phyloP scores from a whole-genome alignment of 1,140 invertebrate species.

The Brachystomella parvula region DNA sequence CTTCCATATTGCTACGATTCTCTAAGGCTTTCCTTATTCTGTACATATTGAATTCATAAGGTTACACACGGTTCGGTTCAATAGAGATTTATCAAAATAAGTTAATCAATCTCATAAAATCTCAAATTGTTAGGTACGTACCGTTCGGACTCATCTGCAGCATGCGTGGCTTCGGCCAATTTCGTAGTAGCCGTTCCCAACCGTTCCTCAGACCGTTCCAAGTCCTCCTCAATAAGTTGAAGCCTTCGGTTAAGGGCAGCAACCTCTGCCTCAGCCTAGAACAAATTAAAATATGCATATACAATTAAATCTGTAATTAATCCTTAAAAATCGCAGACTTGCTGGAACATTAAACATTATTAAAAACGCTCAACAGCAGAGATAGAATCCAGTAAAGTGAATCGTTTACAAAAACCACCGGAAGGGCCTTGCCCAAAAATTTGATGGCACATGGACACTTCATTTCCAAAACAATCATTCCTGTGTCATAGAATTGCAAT shows the following conservation, averaged over 20 bases:
- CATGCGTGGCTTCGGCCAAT: constrained; percentile 95
- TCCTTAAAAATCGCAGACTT: not conserved
- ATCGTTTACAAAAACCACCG: too few species aligned
- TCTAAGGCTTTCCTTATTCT: constrained; percentile 98
- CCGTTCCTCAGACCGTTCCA: constrained; percentile 96
- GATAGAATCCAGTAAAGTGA: too few species aligned
- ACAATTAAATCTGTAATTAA: constrained; percentile 16
- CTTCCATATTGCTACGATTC: constrained; percentile 97
- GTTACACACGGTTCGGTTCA: not conserved
- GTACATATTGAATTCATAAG: constrained; percentile 37
- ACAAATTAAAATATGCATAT: constrained; percentile 27
- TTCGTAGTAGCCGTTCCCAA: constrained; percentile 92
- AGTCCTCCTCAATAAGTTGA: constrained; percentile 95
- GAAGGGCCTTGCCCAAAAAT: too few species aligned
- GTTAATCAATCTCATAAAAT: not conserved
- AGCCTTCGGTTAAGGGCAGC: constrained; percentile 96
- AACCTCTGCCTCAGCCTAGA: constrained; percentile 95
- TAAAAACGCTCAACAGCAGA: too few species aligned
- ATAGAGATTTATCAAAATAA: not conserved
- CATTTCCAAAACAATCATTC: too few species aligned
- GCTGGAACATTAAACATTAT: too few species aligned
- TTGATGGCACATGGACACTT: too few species aligned
- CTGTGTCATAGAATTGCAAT: too few species aligned
- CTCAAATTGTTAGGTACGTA: constrained; percentile 50
- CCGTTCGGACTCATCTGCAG: constrained; percentile 99